Evolutionary conservation across 2,797 vertebrate genomes (phyloP), one percentile per base, ranked within the genome.

Genomic region (Ceryle rudis): DNA sequence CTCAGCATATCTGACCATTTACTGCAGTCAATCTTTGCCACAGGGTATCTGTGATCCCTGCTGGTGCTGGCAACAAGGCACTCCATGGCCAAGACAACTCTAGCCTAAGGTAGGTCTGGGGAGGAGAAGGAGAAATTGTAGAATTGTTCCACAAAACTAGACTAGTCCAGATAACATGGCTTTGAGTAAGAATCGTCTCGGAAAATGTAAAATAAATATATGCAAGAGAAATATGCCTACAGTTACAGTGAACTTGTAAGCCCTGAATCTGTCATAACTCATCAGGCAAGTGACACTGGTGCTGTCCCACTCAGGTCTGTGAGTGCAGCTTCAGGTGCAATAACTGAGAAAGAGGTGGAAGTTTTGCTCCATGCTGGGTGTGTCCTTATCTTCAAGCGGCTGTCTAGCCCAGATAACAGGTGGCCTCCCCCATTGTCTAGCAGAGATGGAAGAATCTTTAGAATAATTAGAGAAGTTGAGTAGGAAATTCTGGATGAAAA

Each of bases 181-280:
- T 93, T 61, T 29, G 47, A 77, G 11, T 66, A 70, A 85, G 29
- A n/a, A 70, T 81, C 89, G 55, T 82, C 44, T 84, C 28, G 49
- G 47, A 22, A 79, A 84, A 77, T 7, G 35, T 72, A 10, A 60
- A 81, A 78, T 28, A 67, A 87, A 58, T 66, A 7, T 3, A 13
- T 61, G 29, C 44, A 51, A 33, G 31, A 67, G 54, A 77, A 84
- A 71, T 54, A 42, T 10, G 14, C 10, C 2, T 75, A 21, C 17
- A 14, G 69, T 82, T 55, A 69, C 22, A 58, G 26, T 33, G 35
- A 78, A 71, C 25, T 64, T 88, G 29, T 67, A 57, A 84, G 80
- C 31, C 71, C 64, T 86, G 52, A 61, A 84, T 89, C 80, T 90
- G 91, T 67, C 78, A 49, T 42, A 88, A 60, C 15, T 91, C 77